Percentiles rank a stretch among this genome's conserved stretches.
phyloP scores from a whole-genome alignment of 2,797 vertebrate species.

The Botia almorhae region DNA sequence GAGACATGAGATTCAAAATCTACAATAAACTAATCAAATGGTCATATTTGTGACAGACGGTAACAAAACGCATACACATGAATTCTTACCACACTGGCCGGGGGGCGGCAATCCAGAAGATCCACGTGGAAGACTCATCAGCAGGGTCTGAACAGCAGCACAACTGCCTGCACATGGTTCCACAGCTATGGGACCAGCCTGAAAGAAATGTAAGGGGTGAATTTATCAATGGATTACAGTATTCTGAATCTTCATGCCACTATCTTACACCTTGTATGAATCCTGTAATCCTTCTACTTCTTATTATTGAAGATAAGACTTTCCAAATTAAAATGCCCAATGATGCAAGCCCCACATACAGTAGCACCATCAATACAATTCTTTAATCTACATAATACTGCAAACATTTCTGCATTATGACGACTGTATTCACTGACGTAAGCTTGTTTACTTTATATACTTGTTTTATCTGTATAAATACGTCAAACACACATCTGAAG shows the following conservation, averaged over 20 bases:
- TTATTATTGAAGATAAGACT: background rate
- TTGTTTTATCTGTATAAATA: background rate
- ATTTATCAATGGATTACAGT: background rate
- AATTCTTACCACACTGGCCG: slow-evolving; percentile 87
- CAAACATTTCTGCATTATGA: background rate
- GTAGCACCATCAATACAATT: no score
- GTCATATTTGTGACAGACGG: background rate
- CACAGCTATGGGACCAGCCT: slow-evolving; percentile 83
- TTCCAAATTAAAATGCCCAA: no score
- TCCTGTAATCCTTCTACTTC: background rate
- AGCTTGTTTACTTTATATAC: background rate
- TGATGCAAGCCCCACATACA: background rate
- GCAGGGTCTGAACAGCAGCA: slow-evolving; percentile 88
- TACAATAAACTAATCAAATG: background rate
- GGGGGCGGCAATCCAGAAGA: slow-evolving; percentile 85
- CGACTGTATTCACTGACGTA: background rate
- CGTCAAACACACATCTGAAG: background rate
- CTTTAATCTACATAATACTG: background rate
- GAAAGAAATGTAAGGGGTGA: background rate
- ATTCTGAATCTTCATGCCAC: background rate
- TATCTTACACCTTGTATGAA: background rate
- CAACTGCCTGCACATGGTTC: slow-evolving; percentile 89
- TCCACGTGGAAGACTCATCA: slow-evolving; percentile 87
- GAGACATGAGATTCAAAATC: no score
- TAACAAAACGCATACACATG: background rate